Conservation (phyloP, 2,797 vertebrate species). For the Sebastes vulpes region DNA sequence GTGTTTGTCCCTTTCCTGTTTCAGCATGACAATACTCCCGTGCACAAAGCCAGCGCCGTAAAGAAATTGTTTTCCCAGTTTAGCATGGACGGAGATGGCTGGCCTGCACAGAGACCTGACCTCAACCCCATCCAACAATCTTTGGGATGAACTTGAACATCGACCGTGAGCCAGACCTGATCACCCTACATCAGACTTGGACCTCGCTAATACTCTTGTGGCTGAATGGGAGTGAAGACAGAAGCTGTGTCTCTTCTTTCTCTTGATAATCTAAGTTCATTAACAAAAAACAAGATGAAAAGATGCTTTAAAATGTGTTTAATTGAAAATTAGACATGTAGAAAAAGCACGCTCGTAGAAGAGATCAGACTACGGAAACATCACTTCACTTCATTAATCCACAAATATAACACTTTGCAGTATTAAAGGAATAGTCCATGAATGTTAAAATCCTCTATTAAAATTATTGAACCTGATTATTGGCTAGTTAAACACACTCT, state of each 20-base stretch:
- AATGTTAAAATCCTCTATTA: conserved; percentile 3
- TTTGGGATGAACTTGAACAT: neutral
- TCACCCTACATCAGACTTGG: neutral
- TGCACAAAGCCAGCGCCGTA: neutral
- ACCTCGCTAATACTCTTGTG: neutral
- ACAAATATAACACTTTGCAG: conserved; percentile 6
- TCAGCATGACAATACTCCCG: neutral
- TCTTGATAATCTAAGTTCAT: neutral
- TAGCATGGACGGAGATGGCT: neutral
- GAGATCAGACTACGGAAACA: conserved; percentile 17
- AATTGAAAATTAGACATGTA: conserved; percentile 29
- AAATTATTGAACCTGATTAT: neutral
- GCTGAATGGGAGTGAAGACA: neutral
- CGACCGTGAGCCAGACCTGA: neutral
- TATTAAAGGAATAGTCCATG: conserved; percentile 3
- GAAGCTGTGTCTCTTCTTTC: neutral
- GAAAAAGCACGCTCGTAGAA: conserved; percentile 28
- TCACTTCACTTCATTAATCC: conserved; percentile 4
- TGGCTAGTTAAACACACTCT: neutral
- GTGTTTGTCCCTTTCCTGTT: neutral
- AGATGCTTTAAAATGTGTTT: conserved; percentile 40
- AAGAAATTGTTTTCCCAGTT: neutral
- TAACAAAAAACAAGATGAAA: neutral
- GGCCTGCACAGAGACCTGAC: neutral
- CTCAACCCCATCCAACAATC: neutral